Percentiles rank a stretch among this genome's conserved stretches.
Conservation (phyloP, 2,888 invertebrate genomes). For the Drosophila atripex region DNA sequence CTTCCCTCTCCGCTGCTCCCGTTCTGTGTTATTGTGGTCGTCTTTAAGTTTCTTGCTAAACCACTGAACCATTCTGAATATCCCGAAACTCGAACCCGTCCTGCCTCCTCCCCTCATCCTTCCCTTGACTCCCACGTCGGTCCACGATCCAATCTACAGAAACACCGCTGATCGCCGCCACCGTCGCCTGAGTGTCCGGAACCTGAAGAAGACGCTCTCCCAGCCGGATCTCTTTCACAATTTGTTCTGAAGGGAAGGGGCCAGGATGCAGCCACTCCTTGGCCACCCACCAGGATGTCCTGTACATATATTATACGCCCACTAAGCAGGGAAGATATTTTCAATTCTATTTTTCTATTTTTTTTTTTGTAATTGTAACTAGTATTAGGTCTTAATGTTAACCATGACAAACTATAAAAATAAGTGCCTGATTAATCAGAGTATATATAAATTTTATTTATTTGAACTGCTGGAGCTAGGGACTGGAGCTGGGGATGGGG, state of each 20-base stretch:
- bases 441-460: constrained; percentile 45
- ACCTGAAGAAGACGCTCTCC: constrained; percentile 79
- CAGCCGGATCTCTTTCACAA: constrained; percentile 81
- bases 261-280: background rate
- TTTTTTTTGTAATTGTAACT: constrained; percentile 1
- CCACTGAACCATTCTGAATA: constrained; percentile 12
- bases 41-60: constrained; percentile 17
- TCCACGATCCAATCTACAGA: constrained; percentile 51
- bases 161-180: constrained; percentile 74
- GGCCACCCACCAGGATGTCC: too few relatives aligned
- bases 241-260: constrained; percentile 63
- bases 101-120: too few relatives aligned
- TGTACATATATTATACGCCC: too few relatives aligned
- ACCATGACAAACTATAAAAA: background rate
- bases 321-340: constrained; percentile 10
- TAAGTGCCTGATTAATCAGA: too few relatives aligned
- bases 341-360: background rate
- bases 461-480: constrained; percentile 45
- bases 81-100: background rate
- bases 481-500: background rate
- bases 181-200: constrained; percentile 73
- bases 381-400: background rate
- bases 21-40: constrained; percentile 21
- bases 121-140: background rate
- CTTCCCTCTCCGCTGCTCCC: constrained; percentile 1